phyloP scores from a whole-genome alignment of 1,140 invertebrate genomes.

The Trichoplusia ni region DNA sequence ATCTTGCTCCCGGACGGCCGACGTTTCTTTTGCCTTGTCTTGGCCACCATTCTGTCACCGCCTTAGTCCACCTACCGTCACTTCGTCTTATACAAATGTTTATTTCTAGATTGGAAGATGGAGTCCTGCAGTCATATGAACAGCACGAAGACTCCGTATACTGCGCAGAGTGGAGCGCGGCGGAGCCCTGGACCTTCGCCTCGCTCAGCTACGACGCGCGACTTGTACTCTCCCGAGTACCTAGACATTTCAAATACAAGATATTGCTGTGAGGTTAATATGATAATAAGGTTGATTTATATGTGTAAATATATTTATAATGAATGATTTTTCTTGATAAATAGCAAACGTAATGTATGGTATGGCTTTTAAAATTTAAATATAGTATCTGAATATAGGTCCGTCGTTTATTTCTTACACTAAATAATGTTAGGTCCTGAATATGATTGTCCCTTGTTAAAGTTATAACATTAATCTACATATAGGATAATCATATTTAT shows the following conservation, averaged over 20 bases:
- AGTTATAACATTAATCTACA: too few relatives aligned
- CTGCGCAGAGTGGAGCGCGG: conserved; percentile 97
- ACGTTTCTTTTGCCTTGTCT: too few relatives aligned
- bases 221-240: conserved; percentile 95
- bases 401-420: too few relatives aligned
- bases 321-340: background rate
- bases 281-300: background rate
- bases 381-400: too few relatives aligned
- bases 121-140: conserved; percentile 93
- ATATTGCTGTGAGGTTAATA: conserved; percentile 85
- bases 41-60: too few relatives aligned
- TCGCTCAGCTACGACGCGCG: conserved; percentile 98
- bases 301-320: background rate
- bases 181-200: conserved; percentile 99
- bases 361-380: too few relatives aligned
- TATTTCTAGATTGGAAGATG: conserved; percentile 85
- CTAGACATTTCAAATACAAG: conserved; percentile 95
- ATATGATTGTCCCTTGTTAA: too few relatives aligned
- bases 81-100: background rate
- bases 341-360: too few relatives aligned
- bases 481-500: too few relatives aligned
- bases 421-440: too few relatives aligned
- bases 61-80: background rate
- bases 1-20: too few relatives aligned
- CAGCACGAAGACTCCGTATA: conserved; percentile 99